Conservation (phyloP, 1,140 invertebrate genomes). For the Piezodorus guildinii region DNA sequence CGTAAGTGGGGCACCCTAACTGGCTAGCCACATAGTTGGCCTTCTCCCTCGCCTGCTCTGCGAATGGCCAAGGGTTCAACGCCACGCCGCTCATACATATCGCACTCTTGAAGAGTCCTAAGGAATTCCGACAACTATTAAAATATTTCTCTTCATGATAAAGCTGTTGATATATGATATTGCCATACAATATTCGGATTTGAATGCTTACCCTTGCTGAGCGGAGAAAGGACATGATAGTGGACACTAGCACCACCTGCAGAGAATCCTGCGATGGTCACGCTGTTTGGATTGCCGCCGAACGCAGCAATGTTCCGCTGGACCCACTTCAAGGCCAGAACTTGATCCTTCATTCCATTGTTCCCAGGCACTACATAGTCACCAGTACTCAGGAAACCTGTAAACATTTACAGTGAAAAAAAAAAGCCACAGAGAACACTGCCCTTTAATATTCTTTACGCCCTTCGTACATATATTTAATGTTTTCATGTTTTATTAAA, state of each 20-base stretch:
- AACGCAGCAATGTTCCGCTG: constrained; percentile 22
- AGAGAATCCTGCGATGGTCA: constrained; percentile 20
- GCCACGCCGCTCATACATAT: constrained; percentile 68
- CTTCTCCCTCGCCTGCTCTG: constrained; percentile 50
- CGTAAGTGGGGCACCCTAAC: constrained; percentile 52
- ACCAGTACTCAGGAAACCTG: constrained; percentile 25
- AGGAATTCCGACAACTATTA: neutral
- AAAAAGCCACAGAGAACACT: too few species aligned
- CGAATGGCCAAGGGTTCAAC: constrained; percentile 55
- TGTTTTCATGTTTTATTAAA: too few species aligned
- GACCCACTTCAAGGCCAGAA: constrained; percentile 23
- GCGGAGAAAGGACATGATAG: constrained; percentile 22
- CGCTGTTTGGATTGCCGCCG: constrained; percentile 20
- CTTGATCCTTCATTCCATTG: constrained; percentile 25
- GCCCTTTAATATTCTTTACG: too few species aligned
- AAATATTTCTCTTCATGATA: too few species aligned
- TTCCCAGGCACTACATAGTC: constrained; percentile 25
- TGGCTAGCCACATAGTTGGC: constrained; percentile 47
- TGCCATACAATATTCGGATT: too few species aligned
- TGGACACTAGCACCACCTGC: constrained; percentile 22
- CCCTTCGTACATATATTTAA: too few species aligned
- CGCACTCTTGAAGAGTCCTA: constrained; percentile 51
- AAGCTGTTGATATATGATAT: too few species aligned
- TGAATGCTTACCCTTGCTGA: constrained; percentile 19
- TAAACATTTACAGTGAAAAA: too few species aligned